Evolutionary conservation across 2,113 vertebrate species (phyloP).

Genomic region (Clarias gariepinus): DNA sequence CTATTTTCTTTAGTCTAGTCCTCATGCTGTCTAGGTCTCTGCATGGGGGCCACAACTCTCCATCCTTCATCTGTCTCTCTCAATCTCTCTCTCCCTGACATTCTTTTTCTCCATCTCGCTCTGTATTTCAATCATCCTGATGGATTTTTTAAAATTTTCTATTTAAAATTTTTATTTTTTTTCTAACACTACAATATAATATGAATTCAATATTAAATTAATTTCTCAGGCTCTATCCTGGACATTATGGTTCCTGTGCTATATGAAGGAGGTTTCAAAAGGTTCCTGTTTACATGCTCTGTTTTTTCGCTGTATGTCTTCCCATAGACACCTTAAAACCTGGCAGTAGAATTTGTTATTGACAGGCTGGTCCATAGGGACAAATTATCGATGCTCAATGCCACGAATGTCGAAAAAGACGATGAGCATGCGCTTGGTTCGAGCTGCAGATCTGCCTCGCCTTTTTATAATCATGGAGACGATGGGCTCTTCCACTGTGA

Average conservation of each 20-base stretch:
- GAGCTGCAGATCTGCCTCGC: no score
- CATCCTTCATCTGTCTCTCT: neutral
- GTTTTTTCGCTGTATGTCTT: no score
- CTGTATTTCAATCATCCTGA: neutral
- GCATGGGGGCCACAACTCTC: neutral
- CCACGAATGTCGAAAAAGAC: no score
- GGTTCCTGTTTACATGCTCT: no score
- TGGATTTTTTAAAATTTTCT: no score
- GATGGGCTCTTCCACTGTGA: no score
- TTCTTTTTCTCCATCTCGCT: neutral
- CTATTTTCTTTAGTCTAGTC: neutral
- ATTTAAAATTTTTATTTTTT: neutral
- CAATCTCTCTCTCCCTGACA: neutral
- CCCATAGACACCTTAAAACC: no score
- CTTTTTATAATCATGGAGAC: no score
- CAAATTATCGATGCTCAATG: no score
- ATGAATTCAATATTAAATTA: neutral
- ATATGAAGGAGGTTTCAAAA: neutral
- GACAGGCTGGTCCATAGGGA: no score
- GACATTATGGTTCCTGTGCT: neutral
- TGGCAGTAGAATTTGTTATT: no score
- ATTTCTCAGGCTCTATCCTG: neutral
- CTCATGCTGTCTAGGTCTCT: neutral
- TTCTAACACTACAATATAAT: neutral
- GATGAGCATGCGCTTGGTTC: no score